Evolutionary conservation across 2,113 vertebrate genomes (phyloP).

Genomic region (Sprattus sprattus): DNA sequence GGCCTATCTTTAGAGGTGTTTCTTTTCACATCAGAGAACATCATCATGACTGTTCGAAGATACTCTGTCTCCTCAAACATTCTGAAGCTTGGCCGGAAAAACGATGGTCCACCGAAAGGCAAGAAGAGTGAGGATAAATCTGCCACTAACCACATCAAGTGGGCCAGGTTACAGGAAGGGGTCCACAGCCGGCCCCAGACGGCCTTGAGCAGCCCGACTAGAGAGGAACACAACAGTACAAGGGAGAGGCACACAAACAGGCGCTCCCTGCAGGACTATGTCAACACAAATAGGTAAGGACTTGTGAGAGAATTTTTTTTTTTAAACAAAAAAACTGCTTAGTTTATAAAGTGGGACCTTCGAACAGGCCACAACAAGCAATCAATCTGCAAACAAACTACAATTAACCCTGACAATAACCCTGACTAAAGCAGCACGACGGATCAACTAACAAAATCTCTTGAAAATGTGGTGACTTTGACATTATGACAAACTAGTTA

Average conservation of each 20-base stretch:
- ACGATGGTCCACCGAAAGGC: slow-evolving; percentile 36
- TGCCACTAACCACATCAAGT: slow-evolving; percentile 44
- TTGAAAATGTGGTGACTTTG: too few species aligned
- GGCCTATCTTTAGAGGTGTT: neutral
- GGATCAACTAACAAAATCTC: too few species aligned
- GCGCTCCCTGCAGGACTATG: slow-evolving; percentile 71
- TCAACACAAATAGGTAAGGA: slow-evolving; percentile 77
- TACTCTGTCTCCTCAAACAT: slow-evolving; percentile 74
- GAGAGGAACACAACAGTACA: slow-evolving; percentile 22
- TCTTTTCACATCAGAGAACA: slow-evolving; percentile 67
- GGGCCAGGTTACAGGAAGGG: slow-evolving; percentile 59
- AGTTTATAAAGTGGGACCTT: neutral
- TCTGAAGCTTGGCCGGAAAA: slow-evolving; percentile 52
- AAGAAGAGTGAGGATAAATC: slow-evolving; percentile 38
- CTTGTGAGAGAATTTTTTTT: neutral
- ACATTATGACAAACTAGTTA: too few species aligned
- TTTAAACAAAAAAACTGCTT: neutral
- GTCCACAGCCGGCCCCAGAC: slow-evolving; percentile 33
- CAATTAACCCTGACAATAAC: neutral
- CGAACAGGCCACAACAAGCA: too few species aligned
- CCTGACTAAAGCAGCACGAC: too few species aligned
- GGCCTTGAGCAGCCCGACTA: neutral
- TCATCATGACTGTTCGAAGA: slow-evolving; percentile 89
- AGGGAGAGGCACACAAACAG: slow-evolving; percentile 55
- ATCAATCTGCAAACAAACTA: too few species aligned